phyloP scores from a whole-genome alignment of 2,888 invertebrate species.

The Agrotis puta region DNA sequence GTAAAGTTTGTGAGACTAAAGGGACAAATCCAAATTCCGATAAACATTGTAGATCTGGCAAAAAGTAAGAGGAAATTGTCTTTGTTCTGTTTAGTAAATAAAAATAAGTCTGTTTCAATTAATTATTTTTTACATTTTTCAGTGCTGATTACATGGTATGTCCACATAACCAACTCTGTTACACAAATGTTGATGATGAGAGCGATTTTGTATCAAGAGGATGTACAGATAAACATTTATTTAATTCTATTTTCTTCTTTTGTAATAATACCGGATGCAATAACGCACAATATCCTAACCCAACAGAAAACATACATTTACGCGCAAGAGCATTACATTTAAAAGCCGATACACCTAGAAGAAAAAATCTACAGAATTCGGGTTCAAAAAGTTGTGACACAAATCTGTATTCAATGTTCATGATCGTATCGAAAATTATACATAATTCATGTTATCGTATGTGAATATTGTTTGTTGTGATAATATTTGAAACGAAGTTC shows the following conservation, averaged over 20 bases:
- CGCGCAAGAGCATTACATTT: constrained; percentile 18
- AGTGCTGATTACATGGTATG: constrained; percentile 78
- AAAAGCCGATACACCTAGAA: not conserved
- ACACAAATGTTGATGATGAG: constrained; percentile 75
- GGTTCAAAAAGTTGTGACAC: constrained; percentile 2
- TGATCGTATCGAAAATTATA: constrained; percentile 3
- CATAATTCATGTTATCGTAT: constrained; percentile 18
- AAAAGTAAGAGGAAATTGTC: constrained; percentile 65
- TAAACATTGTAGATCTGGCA: constrained; percentile 74
- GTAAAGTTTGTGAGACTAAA: constrained; percentile 80
- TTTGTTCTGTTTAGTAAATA: not conserved
- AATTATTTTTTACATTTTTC: constrained; percentile 60
- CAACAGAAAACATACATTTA: constrained; percentile 25
- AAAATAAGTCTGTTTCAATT: not conserved
- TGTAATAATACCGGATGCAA: constrained; percentile 78
- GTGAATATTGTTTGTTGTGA: not conserved
- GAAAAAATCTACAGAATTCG: not conserved
- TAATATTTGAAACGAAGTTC: not conserved
- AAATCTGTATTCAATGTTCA: not conserved
- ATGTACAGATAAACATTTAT: constrained; percentile 74
- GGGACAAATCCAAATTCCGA: constrained; percentile 70
- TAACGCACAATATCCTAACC: constrained; percentile 53
- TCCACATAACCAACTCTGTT: constrained; percentile 76
- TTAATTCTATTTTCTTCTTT: constrained; percentile 76
- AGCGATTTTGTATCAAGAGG: constrained; percentile 77